Conservation (phyloP, 2,797 vertebrate genomes). For the Hemibagrus guttatus region DNA sequence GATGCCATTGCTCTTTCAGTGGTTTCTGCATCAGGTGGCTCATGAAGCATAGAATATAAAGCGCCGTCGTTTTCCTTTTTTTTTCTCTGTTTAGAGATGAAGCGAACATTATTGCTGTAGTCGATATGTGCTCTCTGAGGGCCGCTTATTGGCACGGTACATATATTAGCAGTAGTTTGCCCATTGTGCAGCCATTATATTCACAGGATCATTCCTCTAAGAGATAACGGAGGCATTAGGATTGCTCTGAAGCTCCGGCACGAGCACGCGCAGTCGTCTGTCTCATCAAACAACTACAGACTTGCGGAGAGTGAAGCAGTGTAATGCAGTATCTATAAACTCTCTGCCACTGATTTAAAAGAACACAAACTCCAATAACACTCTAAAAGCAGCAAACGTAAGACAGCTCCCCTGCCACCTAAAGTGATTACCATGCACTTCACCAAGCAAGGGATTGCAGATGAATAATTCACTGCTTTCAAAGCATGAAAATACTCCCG, state of each 20-base stretch:
- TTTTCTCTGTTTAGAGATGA: conserved; percentile 20
- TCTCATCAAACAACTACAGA: conserved; percentile 50
- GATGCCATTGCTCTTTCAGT: conserved; percentile 26
- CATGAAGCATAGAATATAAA: conserved; percentile 28
- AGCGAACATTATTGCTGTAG: conserved; percentile 42
- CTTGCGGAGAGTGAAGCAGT: conserved; percentile 49
- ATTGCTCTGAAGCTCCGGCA: conserved; percentile 48
- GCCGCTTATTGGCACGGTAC: conserved; percentile 41
- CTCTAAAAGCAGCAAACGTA: conserved; percentile 52
- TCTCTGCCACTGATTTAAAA: conserved; percentile 49
- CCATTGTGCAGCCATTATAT: conserved; percentile 50
- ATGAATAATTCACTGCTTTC: conserved; percentile 52
- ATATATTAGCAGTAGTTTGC: conserved; percentile 39
- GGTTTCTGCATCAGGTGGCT: conserved; percentile 31
- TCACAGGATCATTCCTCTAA: conserved; percentile 50
- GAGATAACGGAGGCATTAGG: conserved; percentile 51
- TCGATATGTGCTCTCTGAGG: conserved; percentile 51
- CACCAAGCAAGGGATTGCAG: conserved; percentile 43
- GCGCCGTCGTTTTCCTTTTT: not conserved
- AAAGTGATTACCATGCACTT: conserved; percentile 55
- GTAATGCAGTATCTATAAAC: conserved; percentile 56
- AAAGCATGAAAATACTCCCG: conserved; percentile 52
- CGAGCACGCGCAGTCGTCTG: conserved; percentile 47
- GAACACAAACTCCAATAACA: conserved; percentile 57
- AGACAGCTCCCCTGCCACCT: conserved; percentile 47